Base-by-base conservation (phyloP, 2,113 vertebrate genomes). In the Pluvialis apricaria region DNA sequence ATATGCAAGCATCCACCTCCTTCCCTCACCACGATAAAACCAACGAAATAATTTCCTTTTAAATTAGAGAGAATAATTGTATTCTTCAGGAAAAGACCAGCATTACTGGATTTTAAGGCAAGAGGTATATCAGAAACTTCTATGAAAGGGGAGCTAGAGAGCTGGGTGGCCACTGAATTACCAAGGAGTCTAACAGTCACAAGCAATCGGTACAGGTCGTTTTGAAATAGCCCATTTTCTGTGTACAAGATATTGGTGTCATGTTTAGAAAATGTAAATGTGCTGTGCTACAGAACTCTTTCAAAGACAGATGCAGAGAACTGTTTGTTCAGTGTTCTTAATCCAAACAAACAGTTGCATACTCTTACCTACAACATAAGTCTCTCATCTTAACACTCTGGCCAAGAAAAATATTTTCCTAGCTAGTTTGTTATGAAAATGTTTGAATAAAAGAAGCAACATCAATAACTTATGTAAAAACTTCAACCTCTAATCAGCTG, bases 341-440 rank as follows among this genome's bases (percentile, higher is more conserved):
- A 92, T 84, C 85, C 95, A 96, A 97, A 95, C 88, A 97, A 97
- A 97, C 88, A 97, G 78, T 96, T 95, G 84, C 94, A 93, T 94
- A 90, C 92, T 85, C 86, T 96, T 97, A 97, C 97, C 96, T 97
- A 95, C 75, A 88, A 86, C 54, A 47, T 62, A 87, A 97, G 84
- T 32, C 90, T 95, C 89, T 94, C 80, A 34, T 94, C 64, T 86
- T 82, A 93, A 95, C 62, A 32, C 70, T 85, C 65, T 13, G n/a
- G 98, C 98, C 98, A 98, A 98, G 91, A 97, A 97, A 97, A 98
- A 98, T 98, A 98, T 98, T 98, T 98, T 97, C 90, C 88, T 90
- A 98, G 96, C 87, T 97, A 97, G 97, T 97, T 97, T 97, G 97
- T 98, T 98, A 98, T 84, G 96, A 98, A 98, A 98, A 98, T 98